A percentile compares a stretch with the other conserved stretches of the same genome.
Conservation (phyloP, 1,140 invertebrate species). For the Panagrolaimus sp. region DNA sequence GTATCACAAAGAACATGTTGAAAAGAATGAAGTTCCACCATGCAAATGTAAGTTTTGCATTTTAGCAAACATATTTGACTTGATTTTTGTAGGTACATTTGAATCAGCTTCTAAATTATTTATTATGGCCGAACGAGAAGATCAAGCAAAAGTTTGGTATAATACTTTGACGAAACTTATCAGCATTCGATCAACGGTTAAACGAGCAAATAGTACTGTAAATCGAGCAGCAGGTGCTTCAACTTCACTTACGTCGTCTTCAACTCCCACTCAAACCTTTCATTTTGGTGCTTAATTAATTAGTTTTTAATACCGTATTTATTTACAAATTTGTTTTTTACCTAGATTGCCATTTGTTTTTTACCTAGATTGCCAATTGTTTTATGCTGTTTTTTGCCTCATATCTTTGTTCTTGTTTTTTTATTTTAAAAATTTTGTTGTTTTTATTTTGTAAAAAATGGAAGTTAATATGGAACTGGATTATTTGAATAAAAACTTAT, state of each 20-base stretch:
- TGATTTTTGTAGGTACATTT: neutral
- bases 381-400: too few relatives aligned
- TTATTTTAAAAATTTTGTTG: too few relatives aligned
- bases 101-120: slow-evolving; percentile 5
- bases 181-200: neutral
- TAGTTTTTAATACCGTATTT: too few relatives aligned
- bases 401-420: too few relatives aligned
- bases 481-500: too few relatives aligned
- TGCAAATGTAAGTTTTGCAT: slow-evolving; percentile 28
- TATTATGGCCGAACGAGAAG: slow-evolving; percentile 10
- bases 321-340: too few relatives aligned
- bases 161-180: neutral
- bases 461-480: too few relatives aligned
- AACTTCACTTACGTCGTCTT: neutral
- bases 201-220: neutral
- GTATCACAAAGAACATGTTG: slow-evolving; percentile 21
- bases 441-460: too few relatives aligned
- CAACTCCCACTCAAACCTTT: too few relatives aligned
- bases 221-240: neutral
- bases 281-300: too few relatives aligned
- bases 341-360: too few relatives aligned
- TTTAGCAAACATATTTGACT: neutral
- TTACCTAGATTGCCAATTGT: too few relatives aligned
- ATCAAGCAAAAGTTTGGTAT: neutral
- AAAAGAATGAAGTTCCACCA: slow-evolving; percentile 25